Conservation (phyloP, 2,888 invertebrate genomes). For the Aquatica leii region DNA sequence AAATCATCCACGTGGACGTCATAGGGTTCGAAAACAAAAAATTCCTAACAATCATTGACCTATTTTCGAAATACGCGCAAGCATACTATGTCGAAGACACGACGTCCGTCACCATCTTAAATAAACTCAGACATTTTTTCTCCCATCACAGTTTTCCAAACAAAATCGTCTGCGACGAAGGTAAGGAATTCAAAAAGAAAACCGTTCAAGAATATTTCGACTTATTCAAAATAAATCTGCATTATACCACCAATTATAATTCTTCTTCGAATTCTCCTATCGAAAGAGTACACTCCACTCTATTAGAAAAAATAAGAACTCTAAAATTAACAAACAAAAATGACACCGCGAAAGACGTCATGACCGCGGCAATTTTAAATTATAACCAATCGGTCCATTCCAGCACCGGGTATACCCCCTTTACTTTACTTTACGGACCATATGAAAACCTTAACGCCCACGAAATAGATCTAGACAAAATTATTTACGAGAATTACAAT, state of each 20-base stretch:
- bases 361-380: slow-evolving; percentile 18
- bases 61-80: slow-evolving; percentile 29
- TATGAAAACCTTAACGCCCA: slow-evolving; percentile 21
- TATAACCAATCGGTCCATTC: slow-evolving; percentile 32
- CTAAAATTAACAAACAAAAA: slow-evolving; percentile 16
- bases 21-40: slow-evolving; percentile 23
- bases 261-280: slow-evolving; percentile 32
- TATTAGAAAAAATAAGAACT: slow-evolving; percentile 23
- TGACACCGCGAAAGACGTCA: slow-evolving; percentile 19
- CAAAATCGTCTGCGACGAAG: slow-evolving; percentile 36
- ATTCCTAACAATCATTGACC: slow-evolving; percentile 31
- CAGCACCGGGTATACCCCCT: slow-evolving; percentile 25
- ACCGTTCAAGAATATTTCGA: slow-evolving; percentile 26
- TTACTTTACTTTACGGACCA: slow-evolving; percentile 19
- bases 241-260: slow-evolving; percentile 28
- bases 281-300: slow-evolving; percentile 32
- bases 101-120: slow-evolving; percentile 18
- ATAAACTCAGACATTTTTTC: slow-evolving; percentile 29
- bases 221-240: slow-evolving; percentile 30
- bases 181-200: slow-evolving; percentile 37
- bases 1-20: slow-evolving; percentile 24
- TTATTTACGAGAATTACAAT: slow-evolving; percentile 33
- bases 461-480: slow-evolving; percentile 35
- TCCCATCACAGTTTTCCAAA: slow-evolving; percentile 31
- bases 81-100: slow-evolving; percentile 26